phyloP scores from a whole-genome alignment of 2,888 invertebrate genomes.

The Rotaria socialis region DNA sequence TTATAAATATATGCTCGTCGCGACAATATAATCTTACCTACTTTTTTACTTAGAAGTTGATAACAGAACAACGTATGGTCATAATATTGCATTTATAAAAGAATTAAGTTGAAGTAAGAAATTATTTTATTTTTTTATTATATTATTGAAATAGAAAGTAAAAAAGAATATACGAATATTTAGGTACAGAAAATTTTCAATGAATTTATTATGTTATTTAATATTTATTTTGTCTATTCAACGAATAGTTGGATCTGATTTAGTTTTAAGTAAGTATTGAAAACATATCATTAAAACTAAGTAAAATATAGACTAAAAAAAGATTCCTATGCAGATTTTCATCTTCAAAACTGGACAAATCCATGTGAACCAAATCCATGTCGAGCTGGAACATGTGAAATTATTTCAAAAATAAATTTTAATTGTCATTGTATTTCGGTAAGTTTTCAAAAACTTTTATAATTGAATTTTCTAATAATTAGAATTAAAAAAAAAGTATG shows the following conservation, averaged over 20 bases:
- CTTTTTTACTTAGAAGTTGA: not conserved
- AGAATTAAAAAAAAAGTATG: not conserved
- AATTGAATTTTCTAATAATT: too few species aligned
- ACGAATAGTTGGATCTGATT: not conserved
- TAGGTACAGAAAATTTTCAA: not conserved
- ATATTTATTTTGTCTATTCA: not conserved
- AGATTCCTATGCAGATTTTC: not conserved
- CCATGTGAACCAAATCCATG: constrained; percentile 38
- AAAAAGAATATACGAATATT: not conserved
- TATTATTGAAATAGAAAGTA: not conserved
- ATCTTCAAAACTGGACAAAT: constrained; percentile 25
- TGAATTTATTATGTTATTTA: not conserved
- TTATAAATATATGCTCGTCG: not conserved
- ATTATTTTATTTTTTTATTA: not conserved
- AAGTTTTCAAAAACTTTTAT: not conserved
- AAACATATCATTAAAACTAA: not conserved
- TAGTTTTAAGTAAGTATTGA: too few species aligned
- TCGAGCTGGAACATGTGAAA: constrained; percentile 27
- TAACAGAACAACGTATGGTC: not conserved
- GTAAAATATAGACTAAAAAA: not conserved
- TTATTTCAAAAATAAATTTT: not conserved
- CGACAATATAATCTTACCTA: not conserved
- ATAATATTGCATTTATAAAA: not conserved
- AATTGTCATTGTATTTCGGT: constrained; percentile 24
- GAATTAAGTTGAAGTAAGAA: not conserved